Conservation (phyloP, 2,797 vertebrate species). For the Sarcophilus harrisii region DNA sequence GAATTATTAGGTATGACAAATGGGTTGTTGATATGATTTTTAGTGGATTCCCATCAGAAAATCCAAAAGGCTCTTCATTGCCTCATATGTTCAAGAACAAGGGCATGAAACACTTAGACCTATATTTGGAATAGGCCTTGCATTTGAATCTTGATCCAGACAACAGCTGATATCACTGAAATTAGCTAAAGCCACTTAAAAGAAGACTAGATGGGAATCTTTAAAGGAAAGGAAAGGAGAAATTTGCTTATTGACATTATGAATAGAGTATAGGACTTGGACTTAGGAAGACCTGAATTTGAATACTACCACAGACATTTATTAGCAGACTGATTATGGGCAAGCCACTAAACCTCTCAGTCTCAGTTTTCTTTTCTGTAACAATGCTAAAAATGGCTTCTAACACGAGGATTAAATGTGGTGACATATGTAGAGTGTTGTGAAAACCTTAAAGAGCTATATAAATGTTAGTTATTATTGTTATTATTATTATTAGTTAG, state of each 20-base stretch:
- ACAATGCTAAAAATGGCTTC: background rate
- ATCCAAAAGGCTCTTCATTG: slow-evolving; percentile 28
- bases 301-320: background rate
- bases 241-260: background rate
- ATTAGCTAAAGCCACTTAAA: background rate
- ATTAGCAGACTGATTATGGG: background rate
- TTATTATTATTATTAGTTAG: background rate
- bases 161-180: background rate
- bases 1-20: background rate
- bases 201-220: background rate
- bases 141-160: slow-evolving; percentile 46
- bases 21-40: slow-evolving; percentile 47
- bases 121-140: background rate
- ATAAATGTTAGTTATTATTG: background rate
- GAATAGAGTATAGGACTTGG: background rate
- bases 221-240: background rate
- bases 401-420: background rate
- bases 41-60: slow-evolving; percentile 47
- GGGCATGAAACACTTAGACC: slow-evolving; percentile 53
- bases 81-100: slow-evolving; percentile 40
- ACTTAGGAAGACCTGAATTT: background rate
- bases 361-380: background rate
- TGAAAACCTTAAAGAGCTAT: background rate
- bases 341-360: background rate
- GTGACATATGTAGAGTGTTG: background rate